These are phyloP conservation scores for Eciton burchellii DNA, from an alignment of 1,140 invertebrate genomes.

Conservation along the genomic window DNA sequence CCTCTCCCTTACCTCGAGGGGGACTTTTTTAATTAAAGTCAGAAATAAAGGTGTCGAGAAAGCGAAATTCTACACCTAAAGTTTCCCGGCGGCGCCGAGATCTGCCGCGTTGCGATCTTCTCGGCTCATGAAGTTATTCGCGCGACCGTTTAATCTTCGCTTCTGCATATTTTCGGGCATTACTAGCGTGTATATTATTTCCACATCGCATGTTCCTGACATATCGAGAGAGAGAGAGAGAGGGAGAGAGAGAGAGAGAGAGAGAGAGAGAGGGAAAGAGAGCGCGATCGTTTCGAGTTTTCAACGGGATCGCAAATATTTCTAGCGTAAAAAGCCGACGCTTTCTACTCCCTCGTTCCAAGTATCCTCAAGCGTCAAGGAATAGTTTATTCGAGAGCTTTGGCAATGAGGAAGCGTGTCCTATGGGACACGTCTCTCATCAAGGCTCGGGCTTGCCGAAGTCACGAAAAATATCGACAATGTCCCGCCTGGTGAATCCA, in stretches of 20 bases:
- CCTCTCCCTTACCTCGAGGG: too few relatives aligned
- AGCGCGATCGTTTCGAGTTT: too few relatives aligned
- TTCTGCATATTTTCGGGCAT: background rate
- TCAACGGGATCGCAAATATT: too few relatives aligned
- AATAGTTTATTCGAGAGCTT: too few relatives aligned
- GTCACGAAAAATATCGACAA: background rate
- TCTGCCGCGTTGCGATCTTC: constrained; percentile 35
- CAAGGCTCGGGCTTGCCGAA: constrained; percentile 1
- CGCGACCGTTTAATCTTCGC: background rate
- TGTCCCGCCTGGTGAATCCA: constrained; percentile 33
- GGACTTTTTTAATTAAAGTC: constrained; percentile 62
- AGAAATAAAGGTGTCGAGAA: constrained; percentile 54
- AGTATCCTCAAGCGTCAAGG: too few relatives aligned
- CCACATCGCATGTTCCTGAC: background rate
- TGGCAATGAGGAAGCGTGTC: background rate
- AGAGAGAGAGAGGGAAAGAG: too few relatives aligned
- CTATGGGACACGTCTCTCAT: background rate
- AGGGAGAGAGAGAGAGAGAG: too few relatives aligned
- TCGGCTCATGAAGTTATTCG: constrained; percentile 31
- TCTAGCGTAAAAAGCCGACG: too few relatives aligned
- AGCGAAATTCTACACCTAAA: constrained; percentile 54
- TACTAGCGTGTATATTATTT: background rate
- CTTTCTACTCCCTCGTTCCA: too few relatives aligned
- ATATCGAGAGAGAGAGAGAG: too few relatives aligned
- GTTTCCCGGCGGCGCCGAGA: background rate